Evolutionary conservation across 2,113 vertebrate species (phyloP), one percentile per base, ranked within the genome.

Genomic region (Lophius piscatorius): DNA sequence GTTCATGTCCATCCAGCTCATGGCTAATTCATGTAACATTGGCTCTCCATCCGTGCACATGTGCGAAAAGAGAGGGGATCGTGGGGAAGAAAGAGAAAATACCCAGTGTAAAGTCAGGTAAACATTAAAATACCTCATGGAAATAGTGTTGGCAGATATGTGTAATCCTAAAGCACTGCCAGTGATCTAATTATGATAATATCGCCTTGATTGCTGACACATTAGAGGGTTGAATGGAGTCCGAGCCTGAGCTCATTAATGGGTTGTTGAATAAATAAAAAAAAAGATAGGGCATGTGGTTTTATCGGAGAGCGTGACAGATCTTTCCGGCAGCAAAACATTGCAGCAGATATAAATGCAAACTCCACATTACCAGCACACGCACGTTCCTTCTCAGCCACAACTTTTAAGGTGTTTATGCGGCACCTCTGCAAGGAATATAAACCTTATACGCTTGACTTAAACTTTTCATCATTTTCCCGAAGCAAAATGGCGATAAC

Each of bases 131-230:
- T 16, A 72, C 63, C 71, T 88, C 40, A 68, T 83, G 74, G 80
- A 86, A 88, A 84, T 79, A 60, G 62, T 73, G 74, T 75, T 80
- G 83, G 86, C 85, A 86, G 84, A 89, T 83, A 78, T 72, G 64
- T 71, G 73, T 71, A 80, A 81, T 81, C 54, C 62, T 61, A 61
- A 70, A 56, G 76, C 73, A 59, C 55, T 36, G 55, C 81, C 83
- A 79, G 74, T 84, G 81, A 89, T 89, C 83, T 87, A 88, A 90
- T 91, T 89, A 89, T 88, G 89, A 90, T 87, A 76, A 87, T 84
- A 86, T 88, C 77, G 45, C 54, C 62, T 71, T 87, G 80, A 89
- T 88, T 88, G 76, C 74, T 67, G 85, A 86, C 86, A 87, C 81
- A 52, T 86, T 81, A 74, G 48, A 67, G 12, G 65, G 56, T 31